These are phyloP conservation scores for Drosophila santomea DNA, from an alignment of 1,140 invertebrate genomes.

Conservation along the genomic window DNA sequence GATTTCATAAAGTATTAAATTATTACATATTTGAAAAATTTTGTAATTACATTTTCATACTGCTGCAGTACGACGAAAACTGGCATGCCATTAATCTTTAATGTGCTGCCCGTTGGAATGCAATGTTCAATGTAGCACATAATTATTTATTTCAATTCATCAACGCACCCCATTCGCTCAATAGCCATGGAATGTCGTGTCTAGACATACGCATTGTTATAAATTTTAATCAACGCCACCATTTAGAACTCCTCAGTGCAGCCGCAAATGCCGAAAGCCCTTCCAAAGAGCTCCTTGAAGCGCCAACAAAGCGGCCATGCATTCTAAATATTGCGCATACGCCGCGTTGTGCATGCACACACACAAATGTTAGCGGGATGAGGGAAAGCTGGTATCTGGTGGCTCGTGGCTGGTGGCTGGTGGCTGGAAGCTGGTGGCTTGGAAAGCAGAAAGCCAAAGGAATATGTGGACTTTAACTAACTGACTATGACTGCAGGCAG, in stretches of 20 bases:
- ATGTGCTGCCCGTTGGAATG: background rate
- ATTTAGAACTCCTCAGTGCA: constrained; percentile 29
- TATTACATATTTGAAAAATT: background rate
- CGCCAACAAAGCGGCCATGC: constrained; percentile 31
- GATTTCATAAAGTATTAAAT: background rate
- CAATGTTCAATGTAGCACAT: background rate
- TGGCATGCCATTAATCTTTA: background rate
- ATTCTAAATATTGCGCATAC: constrained; percentile 63
- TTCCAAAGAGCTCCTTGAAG: constrained; percentile 18
- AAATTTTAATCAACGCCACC: constrained; percentile 48
- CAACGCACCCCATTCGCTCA: too few species aligned
- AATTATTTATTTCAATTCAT: constrained; percentile 26
- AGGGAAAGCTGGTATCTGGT: background rate
- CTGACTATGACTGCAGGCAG: constrained; percentile 61
- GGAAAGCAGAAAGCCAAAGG: constrained; percentile 19
- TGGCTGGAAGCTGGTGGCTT: background rate
- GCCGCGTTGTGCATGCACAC: constrained; percentile 40
- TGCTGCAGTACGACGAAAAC: background rate
- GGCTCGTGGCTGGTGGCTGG: background rate
- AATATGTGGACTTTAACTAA: constrained; percentile 68
- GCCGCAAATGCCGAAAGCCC: constrained; percentile 20
- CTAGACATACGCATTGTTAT: constrained; percentile 36
- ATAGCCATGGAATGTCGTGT: constrained; percentile 7
- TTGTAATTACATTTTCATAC: background rate
- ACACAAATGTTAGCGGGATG: constrained; percentile 3